Evolutionary conservation across 2,797 vertebrate genomes (phyloP).

Genomic region (Pipistrellus pipistrellus): DNA sequence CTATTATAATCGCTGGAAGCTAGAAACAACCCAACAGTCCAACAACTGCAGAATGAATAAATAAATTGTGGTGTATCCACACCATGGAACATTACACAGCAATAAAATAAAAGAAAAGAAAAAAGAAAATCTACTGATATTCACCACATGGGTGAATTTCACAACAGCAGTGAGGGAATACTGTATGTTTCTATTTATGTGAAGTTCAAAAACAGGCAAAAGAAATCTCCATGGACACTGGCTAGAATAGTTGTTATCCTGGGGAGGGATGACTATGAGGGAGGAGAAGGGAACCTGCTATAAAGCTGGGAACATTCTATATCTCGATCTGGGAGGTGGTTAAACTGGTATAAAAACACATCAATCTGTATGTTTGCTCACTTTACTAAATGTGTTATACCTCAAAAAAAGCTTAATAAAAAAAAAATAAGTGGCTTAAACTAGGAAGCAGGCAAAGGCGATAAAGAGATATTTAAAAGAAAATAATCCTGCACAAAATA

Average conservation of each 20-base stretch:
- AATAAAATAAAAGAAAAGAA: not conserved
- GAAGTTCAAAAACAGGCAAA: not conserved
- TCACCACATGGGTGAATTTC: not conserved
- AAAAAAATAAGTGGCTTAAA: not conserved
- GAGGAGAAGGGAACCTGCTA: not conserved
- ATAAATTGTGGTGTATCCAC: not conserved
- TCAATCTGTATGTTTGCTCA: not conserved
- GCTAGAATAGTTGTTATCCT: not conserved
- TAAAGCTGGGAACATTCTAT: not conserved
- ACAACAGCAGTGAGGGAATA: not conserved
- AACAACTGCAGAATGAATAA: not conserved
- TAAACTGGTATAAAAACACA: not conserved
- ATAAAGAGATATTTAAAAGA: not conserved
- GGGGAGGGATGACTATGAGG: not conserved
- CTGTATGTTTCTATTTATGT: not conserved
- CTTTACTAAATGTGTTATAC: not conserved
- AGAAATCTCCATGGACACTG: not conserved
- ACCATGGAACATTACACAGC: not conserved
- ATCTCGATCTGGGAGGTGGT: not conserved
- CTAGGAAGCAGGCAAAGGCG: not conserved
- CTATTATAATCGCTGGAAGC: not conserved
- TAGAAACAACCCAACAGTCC: not conserved
- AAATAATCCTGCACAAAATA: not conserved
- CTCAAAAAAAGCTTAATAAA: not conserved
- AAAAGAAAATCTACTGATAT: not conserved